phyloP scores from a whole-genome alignment of 2,113 vertebrate species.

The Candoia aspera region DNA sequence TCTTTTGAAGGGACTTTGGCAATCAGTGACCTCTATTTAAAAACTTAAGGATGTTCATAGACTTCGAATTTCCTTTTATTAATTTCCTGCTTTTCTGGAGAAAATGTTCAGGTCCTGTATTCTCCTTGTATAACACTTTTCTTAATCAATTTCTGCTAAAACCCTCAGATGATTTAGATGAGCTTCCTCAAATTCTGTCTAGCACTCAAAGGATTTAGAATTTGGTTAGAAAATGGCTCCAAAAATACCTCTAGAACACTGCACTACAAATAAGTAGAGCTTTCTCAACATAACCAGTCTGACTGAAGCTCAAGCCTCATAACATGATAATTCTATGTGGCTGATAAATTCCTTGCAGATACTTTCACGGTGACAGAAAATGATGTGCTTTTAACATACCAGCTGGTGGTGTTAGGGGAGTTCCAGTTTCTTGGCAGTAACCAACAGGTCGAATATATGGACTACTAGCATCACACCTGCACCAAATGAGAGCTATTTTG shows the following conservation, averaged over 20 bases:
- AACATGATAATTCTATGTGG: neutral
- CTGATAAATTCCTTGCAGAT: constrained; percentile 2
- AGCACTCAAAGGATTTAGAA: neutral
- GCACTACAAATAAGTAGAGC: constrained; percentile 23
- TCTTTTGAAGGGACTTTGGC: neutral
- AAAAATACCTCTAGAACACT: neutral
- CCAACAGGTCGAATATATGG: constrained; percentile 90
- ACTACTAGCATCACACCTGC: constrained; percentile 91
- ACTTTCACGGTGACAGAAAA: constrained; percentile 35
- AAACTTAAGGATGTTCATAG: neutral
- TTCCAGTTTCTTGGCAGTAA: constrained; percentile 82
- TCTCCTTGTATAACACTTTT: neutral
- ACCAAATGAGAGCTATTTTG: constrained; percentile 48
- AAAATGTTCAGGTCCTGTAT: neutral
- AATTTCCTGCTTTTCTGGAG: neutral
- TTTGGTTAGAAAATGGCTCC: neutral
- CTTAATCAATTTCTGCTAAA: neutral
- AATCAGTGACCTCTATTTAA: neutral
- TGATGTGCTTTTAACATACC: constrained; percentile 72
- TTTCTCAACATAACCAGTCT: constrained; percentile 7
- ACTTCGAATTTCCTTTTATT: neutral
- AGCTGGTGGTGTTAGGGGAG: constrained; percentile 84
- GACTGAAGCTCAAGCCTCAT: neutral
- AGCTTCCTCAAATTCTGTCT: neutral
- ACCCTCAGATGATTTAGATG: neutral